Evolutionary conservation across 2,113 vertebrate species (phyloP).

Genomic region (Elanus axillaris): DNA sequence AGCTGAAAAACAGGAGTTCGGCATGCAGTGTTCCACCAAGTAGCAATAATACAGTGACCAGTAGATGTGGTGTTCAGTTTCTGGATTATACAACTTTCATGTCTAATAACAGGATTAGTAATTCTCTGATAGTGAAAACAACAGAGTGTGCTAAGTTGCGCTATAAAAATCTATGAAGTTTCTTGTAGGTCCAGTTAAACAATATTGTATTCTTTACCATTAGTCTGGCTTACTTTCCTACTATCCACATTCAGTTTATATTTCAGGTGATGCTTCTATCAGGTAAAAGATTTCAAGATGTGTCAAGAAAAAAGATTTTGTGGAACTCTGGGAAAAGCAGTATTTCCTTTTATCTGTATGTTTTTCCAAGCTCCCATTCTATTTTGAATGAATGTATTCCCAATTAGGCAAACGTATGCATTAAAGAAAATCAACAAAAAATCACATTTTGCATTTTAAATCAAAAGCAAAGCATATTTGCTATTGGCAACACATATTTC

Average conservation of each 20-base stretch:
- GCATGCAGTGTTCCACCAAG: not conserved
- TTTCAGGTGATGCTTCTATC: not conserved
- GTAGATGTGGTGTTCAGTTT: not conserved
- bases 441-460: not conserved
- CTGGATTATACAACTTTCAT: not conserved
- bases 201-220: not conserved
- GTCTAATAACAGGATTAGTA: not conserved
- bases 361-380: not conserved
- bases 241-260: not conserved
- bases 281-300: not conserved
- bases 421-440: not conserved
- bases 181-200: not conserved
- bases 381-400: not conserved
- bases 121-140: not conserved
- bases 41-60: not conserved
- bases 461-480: not conserved
- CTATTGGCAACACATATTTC: not conserved
- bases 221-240: not conserved
- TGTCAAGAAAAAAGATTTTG: not conserved
- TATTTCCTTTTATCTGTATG: not conserved
- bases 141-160: not conserved
- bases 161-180: not conserved
- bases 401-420: not conserved
- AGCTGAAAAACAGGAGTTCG: not conserved
- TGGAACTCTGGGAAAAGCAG: not conserved